phyloP scores from a whole-genome alignment of 1,140 invertebrate genomes.

The Dinoponera quadriceps region DNA sequence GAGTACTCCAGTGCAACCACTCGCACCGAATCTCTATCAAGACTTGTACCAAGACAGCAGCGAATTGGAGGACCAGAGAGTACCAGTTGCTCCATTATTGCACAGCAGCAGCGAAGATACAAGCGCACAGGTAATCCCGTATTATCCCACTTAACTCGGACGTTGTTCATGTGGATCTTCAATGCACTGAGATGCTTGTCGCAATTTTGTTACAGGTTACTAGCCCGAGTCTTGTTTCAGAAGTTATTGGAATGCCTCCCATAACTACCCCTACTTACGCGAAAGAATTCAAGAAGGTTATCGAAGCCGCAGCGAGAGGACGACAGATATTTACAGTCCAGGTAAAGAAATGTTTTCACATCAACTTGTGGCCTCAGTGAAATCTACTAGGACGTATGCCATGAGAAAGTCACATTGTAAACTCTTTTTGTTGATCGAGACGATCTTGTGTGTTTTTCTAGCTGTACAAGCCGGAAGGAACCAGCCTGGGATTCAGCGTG shows the following conservation, averaged over 20 bases:
- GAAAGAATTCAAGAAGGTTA: constrained; percentile 88
- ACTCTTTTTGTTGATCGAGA: neutral
- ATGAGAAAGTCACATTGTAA: neutral
- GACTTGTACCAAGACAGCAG: constrained; percentile 83
- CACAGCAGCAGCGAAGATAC: constrained; percentile 86
- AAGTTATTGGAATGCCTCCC: constrained; percentile 85
- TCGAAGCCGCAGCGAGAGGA: constrained; percentile 88
- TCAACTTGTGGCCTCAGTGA: no score
- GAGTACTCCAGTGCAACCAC: constrained; percentile 80
- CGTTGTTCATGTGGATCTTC: neutral
- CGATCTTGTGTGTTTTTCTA: constrained; percentile 77
- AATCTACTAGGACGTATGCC: neutral
- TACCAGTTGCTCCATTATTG: constrained; percentile 85
- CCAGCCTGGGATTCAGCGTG: constrained; percentile 92
- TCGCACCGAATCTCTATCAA: constrained; percentile 82
- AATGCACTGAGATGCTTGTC: neutral
- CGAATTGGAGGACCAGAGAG: constrained; percentile 86
- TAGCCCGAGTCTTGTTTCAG: constrained; percentile 83
- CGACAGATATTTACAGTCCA: constrained; percentile 88
- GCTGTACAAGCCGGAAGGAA: constrained; percentile 90
- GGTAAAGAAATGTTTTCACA: constrained; percentile 79
- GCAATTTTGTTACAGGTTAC: constrained; percentile 78
- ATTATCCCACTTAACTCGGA: neutral
- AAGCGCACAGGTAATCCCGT: constrained; percentile 78
- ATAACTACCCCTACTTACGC: constrained; percentile 88